Evolutionary conservation across 2,797 vertebrate species (phyloP).

Genomic region (Falco concolor): DNA sequence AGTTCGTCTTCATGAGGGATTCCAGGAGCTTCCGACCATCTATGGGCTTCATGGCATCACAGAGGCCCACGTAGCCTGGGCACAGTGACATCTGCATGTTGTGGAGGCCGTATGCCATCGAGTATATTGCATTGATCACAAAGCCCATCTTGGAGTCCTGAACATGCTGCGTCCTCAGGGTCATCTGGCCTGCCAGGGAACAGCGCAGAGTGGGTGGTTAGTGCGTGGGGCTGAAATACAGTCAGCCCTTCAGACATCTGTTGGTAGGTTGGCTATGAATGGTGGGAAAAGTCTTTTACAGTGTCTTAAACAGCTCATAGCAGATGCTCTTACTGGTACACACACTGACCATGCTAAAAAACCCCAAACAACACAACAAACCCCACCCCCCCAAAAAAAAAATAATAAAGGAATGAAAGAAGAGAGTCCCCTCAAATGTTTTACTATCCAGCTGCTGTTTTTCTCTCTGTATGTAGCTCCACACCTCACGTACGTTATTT

Average conservation of each 20-base stretch:
- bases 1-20: constrained; percentile 96
- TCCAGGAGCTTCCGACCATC: constrained; percentile 92
- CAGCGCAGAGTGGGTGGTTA: not conserved
- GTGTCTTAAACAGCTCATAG: not conserved
- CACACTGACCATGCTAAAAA: not conserved
- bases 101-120: constrained; percentile 95
- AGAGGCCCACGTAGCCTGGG: constrained; percentile 88
- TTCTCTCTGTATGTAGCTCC: not conserved
- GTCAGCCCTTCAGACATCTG: not conserved
- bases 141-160: constrained; percentile 99
- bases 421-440: not conserved
- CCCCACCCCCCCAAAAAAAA: not conserved
- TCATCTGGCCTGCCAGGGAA: constrained; percentile 71
- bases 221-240: not conserved
- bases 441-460: not conserved
- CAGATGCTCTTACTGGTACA: not conserved
- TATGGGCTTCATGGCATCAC: constrained; percentile 93
- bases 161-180: constrained; percentile 89
- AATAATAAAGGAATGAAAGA: not conserved
- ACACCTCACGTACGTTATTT: not conserved
- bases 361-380: not conserved
- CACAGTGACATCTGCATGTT: constrained; percentile 91
- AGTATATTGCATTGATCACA: constrained; percentile 97
- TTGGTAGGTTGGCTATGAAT: not conserved
- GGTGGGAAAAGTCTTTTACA: not conserved